Conservation (phyloP, 1,140 invertebrate species). For the Brachionus manjavacas region DNA sequence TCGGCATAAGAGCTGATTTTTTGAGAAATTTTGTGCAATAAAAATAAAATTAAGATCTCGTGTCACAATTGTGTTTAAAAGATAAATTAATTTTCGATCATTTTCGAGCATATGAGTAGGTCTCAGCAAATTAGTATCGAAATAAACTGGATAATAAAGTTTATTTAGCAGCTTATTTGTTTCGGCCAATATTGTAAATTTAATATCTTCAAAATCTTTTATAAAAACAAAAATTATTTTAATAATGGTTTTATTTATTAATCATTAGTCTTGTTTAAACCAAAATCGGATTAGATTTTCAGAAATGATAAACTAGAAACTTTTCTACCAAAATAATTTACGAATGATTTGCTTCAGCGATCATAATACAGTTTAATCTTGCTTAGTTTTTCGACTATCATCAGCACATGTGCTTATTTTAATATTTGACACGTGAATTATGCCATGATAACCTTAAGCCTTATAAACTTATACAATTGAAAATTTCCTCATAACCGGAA, state of each 20-base stretch:
- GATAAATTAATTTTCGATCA: background rate
- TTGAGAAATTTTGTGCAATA: background rate
- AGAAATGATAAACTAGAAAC: background rate
- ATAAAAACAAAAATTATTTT: constrained; percentile 31
- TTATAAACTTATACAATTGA: background rate
- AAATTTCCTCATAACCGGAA: background rate
- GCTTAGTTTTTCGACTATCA: too few species aligned
- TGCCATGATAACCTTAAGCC: background rate
- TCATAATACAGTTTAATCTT: background rate
- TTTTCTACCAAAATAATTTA: background rate
- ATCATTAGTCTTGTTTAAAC: background rate
- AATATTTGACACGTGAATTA: background rate
- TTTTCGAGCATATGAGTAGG: background rate
- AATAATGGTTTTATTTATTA: constrained; percentile 30
- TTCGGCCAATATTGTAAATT: background rate
- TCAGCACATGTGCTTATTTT: background rate
- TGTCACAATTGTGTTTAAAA: background rate
- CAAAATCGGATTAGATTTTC: constrained; percentile 14
- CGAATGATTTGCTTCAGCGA: background rate
- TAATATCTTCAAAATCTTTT: background rate
- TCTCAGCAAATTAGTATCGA: background rate
- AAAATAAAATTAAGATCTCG: background rate
- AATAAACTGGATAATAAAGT: background rate
- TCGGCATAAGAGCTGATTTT: background rate
- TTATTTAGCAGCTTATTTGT: constrained; percentile 28